A percentile compares a stretch with the other conserved stretches of the same genome.
Evolutionary conservation across 1,140 invertebrate species (phyloP).

Genomic region (Saccostrea glomerata): DNA sequence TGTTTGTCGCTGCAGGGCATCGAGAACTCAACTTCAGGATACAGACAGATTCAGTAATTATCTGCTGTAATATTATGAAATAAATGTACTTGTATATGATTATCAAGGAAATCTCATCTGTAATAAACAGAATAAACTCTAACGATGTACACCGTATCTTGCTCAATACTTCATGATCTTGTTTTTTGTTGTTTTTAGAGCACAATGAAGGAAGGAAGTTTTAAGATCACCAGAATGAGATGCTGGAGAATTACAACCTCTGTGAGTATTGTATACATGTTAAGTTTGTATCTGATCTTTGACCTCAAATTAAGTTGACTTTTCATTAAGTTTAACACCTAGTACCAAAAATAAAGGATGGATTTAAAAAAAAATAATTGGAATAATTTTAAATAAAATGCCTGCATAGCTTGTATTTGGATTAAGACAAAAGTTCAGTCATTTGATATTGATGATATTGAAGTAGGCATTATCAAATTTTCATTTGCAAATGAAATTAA

Average conservation of each 20-base stretch:
- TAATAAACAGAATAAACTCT: too few species aligned
- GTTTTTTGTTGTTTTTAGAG: conserved; percentile 75
- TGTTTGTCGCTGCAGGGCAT: conserved; percentile 87
- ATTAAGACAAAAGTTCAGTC: not conserved
- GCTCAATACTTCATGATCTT: too few species aligned
- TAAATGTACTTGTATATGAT: too few species aligned
- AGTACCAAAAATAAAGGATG: too few species aligned
- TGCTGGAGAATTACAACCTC: conserved; percentile 96
- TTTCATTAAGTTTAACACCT: too few species aligned
- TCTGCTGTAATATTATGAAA: not conserved
- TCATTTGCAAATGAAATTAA: not conserved
- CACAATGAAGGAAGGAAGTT: conserved; percentile 87
- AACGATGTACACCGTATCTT: too few species aligned
- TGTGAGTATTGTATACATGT: conserved; percentile 81
- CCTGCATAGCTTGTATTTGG: too few species aligned
- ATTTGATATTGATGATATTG: not conserved
- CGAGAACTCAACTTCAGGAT: conserved; percentile 87
- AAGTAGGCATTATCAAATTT: not conserved
- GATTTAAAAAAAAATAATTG: too few species aligned
- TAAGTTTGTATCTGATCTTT: too few species aligned
- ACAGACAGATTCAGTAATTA: conserved; percentile 69
- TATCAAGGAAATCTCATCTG: too few species aligned
- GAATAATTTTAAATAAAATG: too few species aligned
- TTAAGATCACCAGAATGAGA: conserved; percentile 95
- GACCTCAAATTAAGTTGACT: too few species aligned